Percentiles rank a stretch among this genome's conserved stretches.
phyloP scores from a whole-genome alignment of 2,888 invertebrate species.

The Drosophila neotestacea region DNA sequence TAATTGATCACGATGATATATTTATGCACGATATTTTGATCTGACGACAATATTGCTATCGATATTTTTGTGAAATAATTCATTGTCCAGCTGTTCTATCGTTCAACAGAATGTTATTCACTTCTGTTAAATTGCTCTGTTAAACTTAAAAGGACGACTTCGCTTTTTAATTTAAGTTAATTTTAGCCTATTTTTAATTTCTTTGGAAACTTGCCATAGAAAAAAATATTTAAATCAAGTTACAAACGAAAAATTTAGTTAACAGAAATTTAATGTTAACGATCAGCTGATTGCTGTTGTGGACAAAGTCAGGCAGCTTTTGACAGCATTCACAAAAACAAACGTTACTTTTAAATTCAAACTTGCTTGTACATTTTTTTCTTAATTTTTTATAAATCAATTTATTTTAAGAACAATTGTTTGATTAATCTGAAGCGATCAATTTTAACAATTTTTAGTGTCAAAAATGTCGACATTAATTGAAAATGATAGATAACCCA shows the following conservation, averaged over 20 bases:
- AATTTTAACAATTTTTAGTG: not conserved
- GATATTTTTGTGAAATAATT: not conserved
- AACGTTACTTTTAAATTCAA: conserved; percentile 33
- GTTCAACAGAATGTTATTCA: not conserved
- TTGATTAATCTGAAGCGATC: not conserved
- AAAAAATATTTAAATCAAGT: not conserved
- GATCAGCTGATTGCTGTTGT: conserved; percentile 32
- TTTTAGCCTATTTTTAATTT: not conserved
- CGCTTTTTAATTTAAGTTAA: not conserved
- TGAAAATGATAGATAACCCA: not conserved
- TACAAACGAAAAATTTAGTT: no score
- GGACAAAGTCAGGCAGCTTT: conserved; percentile 19
- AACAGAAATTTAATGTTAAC: not conserved
- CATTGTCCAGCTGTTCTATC: conserved; percentile 3
- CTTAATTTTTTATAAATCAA: not conserved
- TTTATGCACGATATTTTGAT: no score
- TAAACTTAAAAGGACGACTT: not conserved
- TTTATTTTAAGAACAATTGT: not conserved
- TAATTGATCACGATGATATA: no score
- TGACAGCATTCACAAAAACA: not conserved
- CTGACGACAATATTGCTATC: no score
- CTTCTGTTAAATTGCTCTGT: not conserved
- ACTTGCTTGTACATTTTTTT: not conserved
- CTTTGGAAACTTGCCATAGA: not conserved
- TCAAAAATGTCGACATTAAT: not conserved